A percentile compares a stretch with the other conserved stretches of the same genome.
Evolutionary conservation across 2,888 invertebrate genomes (phyloP).

Genomic region (Blastobasis adustella): DNA sequence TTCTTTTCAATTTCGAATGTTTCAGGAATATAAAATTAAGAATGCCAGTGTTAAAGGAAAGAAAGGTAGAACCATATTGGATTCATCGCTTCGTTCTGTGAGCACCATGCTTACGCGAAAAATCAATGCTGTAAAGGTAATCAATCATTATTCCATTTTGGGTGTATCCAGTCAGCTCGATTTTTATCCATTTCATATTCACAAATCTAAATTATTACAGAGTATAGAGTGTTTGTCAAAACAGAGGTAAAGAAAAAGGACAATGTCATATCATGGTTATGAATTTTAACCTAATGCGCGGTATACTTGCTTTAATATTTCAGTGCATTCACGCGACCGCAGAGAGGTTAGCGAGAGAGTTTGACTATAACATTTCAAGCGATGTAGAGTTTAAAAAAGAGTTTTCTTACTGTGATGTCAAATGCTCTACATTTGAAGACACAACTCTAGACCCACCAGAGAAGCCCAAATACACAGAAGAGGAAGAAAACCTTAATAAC

Average conservation of each 20-base stretch:
- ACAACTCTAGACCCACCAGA: conserved; percentile 2
- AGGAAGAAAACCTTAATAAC: conserved; percentile 30
- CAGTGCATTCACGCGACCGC: conserved; percentile 86
- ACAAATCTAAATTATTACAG: too few relatives aligned
- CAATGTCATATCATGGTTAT: too few relatives aligned
- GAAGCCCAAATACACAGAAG: conserved; percentile 38
- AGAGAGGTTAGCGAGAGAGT: conserved; percentile 79
- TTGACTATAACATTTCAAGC: conserved; percentile 54
- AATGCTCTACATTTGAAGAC: conserved; percentile 76
- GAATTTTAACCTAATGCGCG: too few relatives aligned
- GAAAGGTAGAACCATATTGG: conserved; percentile 85
- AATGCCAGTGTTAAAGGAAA: conserved; percentile 87
- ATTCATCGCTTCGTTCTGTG: conserved; percentile 86
- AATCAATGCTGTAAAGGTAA: conserved; percentile 89
- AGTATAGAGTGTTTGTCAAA: too few relatives aligned
- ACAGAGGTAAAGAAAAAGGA: too few relatives aligned
- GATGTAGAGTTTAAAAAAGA: conserved; percentile 39
- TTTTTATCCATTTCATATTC: too few relatives aligned
- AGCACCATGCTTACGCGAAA: conserved; percentile 90
- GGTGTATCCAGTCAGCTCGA: too few relatives aligned
- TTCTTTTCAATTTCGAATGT: conserved; percentile 6
- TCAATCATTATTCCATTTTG: too few relatives aligned
- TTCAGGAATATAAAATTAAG: conserved; percentile 84
- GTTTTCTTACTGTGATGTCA: conserved; percentile 86
- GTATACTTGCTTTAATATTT: conserved; percentile 18